Percentiles rank a stretch among this genome's conserved stretches.
Evolutionary conservation across 2,113 vertebrate species (phyloP).

Genomic region (Dasyurus viverrinus): DNA sequence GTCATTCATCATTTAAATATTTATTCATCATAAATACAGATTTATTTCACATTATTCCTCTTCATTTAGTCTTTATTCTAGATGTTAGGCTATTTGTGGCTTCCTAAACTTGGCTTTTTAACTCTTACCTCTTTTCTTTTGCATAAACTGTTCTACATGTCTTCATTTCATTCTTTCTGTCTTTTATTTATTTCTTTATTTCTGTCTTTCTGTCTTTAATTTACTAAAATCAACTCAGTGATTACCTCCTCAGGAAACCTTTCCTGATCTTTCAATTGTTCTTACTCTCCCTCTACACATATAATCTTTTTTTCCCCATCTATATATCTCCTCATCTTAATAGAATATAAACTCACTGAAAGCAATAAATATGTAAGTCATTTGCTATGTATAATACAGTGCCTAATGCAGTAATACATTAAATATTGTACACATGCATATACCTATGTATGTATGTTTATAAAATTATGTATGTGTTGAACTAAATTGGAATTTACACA

Average conservation of each 20-base stretch:
- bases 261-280: neutral
- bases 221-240: neutral
- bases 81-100: neutral
- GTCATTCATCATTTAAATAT: neutral
- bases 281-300: neutral
- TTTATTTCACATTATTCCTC: neutral
- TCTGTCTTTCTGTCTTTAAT: neutral
- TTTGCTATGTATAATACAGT: too few relatives aligned
- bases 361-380: neutral
- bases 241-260: neutral
- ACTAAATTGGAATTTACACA: neutral
- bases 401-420: neutral
- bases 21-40: neutral
- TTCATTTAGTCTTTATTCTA: neutral
- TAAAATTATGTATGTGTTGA: neutral
- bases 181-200: neutral
- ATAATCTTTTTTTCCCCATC: neutral
- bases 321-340: neutral
- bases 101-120: neutral
- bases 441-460: neutral
- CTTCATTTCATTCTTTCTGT: neutral
- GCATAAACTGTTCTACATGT: neutral
- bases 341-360: neutral
- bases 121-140: neutral
- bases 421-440: neutral